These are phyloP conservation scores for Ramphastos sulfuratus DNA, from an alignment of 2,113 vertebrate genomes.

Conservation along the genomic window DNA sequence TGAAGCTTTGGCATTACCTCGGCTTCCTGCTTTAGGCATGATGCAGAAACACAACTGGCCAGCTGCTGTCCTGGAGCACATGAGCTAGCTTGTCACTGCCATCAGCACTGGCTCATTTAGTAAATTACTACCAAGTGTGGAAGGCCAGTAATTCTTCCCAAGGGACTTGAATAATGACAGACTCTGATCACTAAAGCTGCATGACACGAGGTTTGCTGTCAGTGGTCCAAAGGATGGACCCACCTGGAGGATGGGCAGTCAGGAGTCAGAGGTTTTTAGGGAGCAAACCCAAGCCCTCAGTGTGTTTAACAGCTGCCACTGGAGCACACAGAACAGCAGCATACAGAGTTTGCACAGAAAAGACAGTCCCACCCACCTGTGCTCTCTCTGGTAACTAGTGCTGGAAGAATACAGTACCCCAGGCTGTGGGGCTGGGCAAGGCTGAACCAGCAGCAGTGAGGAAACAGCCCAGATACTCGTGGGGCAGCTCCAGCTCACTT, in stretches of 20 bases:
- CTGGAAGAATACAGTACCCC: too few relatives aligned
- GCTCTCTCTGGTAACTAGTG: background rate
- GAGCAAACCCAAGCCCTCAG: background rate
- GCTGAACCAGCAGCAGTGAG: background rate
- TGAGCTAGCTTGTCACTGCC: fast-evolving
- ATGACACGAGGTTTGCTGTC: background rate
- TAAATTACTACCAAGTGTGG: background rate
- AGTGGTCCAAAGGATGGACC: fast-evolving
- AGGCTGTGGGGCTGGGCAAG: background rate
- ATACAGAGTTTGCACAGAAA: background rate
- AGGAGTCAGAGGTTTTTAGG: background rate
- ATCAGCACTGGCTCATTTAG: background rate
- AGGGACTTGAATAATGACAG: background rate
- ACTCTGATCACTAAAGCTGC: fast-evolving
- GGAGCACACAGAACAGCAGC: background rate
- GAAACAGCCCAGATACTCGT: fast-evolving
- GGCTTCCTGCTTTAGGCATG: fast-evolving
- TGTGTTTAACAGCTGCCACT: background rate
- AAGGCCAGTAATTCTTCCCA: background rate
- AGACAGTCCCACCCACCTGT: too few relatives aligned
- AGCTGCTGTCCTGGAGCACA: fast-evolving
- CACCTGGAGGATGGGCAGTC: background rate
- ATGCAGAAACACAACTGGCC: fast-evolving
- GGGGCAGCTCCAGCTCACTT: background rate
- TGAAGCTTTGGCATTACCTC: fast-evolving